These are phyloP conservation scores for Rhadina sibilatrix DNA, from an alignment of 2,113 vertebrate genomes.

Conservation along the genomic window DNA sequence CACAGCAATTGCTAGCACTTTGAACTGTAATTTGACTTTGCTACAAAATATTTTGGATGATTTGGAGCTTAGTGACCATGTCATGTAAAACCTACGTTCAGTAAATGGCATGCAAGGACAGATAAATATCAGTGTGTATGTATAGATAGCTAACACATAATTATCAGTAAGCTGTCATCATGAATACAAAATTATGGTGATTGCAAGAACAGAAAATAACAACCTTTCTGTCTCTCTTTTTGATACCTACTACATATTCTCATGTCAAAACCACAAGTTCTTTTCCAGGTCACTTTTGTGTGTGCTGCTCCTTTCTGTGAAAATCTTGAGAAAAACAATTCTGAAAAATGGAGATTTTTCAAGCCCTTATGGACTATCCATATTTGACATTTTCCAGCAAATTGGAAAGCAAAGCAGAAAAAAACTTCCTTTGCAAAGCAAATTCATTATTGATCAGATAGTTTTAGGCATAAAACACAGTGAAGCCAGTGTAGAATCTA, in stretches of 20 bases:
- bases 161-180: neutral
- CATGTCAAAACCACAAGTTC: neutral
- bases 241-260: neutral
- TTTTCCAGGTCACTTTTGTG: neutral
- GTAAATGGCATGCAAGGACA: neutral
- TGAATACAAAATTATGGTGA: neutral
- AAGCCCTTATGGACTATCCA: neutral
- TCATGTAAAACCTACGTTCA: neutral
- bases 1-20: neutral
- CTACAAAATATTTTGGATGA: neutral
- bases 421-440: neutral
- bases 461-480: neutral
- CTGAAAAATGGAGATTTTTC: neutral
- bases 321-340: neutral
- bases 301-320: neutral
- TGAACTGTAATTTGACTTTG: neutral
- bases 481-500: neutral
- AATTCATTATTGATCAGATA: neutral
- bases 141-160: neutral
- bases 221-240: neutral
- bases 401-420: neutral
- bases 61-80: neutral
- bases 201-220: neutral
- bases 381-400: neutral
- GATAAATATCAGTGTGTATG: neutral